phyloP scores from a whole-genome alignment of 2,888 invertebrate genomes.

The Sialis fuliginosa region DNA sequence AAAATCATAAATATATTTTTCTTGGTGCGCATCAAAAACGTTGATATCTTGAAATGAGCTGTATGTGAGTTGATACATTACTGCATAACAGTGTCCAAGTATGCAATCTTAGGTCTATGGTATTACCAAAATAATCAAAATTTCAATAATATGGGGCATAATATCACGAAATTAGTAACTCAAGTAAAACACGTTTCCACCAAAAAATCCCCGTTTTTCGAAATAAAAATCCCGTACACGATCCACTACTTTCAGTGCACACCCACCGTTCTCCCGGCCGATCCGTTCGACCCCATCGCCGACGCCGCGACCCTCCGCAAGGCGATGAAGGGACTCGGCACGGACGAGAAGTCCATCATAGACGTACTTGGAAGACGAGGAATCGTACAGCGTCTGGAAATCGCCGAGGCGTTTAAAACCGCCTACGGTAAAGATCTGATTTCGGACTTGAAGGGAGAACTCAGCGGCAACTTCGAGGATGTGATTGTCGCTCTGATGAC shows the following conservation, averaged over 20 bases:
- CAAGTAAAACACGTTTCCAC: no score
- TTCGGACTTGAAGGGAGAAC: slow-evolving; percentile 73
- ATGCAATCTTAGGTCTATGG: no score
- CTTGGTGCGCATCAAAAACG: no score
- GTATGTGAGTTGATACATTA: no score
- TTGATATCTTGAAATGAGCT: no score
- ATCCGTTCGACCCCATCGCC: slow-evolving; percentile 67
- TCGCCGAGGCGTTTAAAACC: slow-evolving; percentile 81
- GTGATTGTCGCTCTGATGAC: slow-evolving; percentile 83
- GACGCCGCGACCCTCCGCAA: slow-evolving; percentile 73
- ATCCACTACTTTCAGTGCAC: slow-evolving; percentile 43
- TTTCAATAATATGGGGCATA: no score
- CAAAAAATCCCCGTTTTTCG: neutral
- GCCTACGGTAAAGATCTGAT: slow-evolving; percentile 72
- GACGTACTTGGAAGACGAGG: slow-evolving; percentile 76
- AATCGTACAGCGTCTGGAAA: slow-evolving; percentile 78
- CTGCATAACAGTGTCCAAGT: no score
- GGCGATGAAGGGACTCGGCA: slow-evolving; percentile 88
- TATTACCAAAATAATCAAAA: no score
- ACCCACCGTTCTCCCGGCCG: slow-evolving; percentile 74
- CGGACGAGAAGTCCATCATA: slow-evolving; percentile 82
- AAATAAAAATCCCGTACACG: neutral
- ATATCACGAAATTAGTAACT: no score
- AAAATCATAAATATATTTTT: no score
- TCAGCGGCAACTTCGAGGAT: slow-evolving; percentile 79